Conservation (phyloP, 2,113 vertebrate species). For the Morone chrysops region DNA sequence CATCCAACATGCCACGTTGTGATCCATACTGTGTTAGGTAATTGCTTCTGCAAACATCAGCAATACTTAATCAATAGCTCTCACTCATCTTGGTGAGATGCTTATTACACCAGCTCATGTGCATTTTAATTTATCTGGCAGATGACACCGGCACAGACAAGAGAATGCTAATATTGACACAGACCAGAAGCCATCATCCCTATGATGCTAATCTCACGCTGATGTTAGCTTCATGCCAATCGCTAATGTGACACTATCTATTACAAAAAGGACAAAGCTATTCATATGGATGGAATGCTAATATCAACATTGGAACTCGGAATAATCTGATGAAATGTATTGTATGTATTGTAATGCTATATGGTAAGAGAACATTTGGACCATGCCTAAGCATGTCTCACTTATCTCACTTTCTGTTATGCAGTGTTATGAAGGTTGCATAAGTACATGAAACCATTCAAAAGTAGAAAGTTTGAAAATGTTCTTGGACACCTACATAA, state of each 20-base stretch:
- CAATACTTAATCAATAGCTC: constrained; percentile 69
- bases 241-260: constrained; percentile 11
- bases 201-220: constrained; percentile 50
- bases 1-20: constrained; percentile 28
- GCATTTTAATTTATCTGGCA: constrained; percentile 56
- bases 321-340: not conserved
- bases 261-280: constrained; percentile 5
- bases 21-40: constrained; percentile 65
- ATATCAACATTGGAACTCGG: not conserved
- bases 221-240: constrained; percentile 48
- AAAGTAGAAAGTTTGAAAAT: not conserved
- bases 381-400: not conserved
- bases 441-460: not conserved
- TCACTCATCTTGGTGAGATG: constrained; percentile 52
- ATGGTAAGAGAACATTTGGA: not conserved
- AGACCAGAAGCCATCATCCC: constrained; percentile 37
- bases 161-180: constrained; percentile 65
- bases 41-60: constrained; percentile 69
- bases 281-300: constrained; percentile 16
- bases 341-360: not conserved
- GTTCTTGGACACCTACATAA: not conserved
- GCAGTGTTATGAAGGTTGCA: not conserved
- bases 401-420: not conserved
- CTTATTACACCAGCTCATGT: constrained; percentile 53
- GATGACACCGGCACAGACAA: constrained; percentile 46